These are phyloP conservation scores for Atherinomorus stipes DNA, from an alignment of 2,113 vertebrate species.

Conservation along the genomic window DNA sequence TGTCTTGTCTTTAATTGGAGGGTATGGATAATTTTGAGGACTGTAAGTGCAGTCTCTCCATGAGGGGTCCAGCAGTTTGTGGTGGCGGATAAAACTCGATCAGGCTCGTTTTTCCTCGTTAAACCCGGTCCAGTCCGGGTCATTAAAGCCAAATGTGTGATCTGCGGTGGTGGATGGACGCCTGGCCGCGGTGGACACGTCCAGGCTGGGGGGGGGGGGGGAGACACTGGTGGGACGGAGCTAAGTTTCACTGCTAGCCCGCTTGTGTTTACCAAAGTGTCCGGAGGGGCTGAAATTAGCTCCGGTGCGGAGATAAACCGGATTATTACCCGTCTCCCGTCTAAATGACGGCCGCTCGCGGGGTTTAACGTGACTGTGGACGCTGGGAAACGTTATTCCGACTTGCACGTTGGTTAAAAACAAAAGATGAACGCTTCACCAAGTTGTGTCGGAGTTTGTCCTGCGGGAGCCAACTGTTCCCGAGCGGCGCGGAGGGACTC, in stretches of 20 bases:
- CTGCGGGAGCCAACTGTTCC: slow-evolving; percentile 57
- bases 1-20: no score
- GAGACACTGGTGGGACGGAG: slow-evolving; percentile 16
- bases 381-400: background rate
- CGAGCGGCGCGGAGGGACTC: background rate
- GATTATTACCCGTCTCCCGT: background rate
- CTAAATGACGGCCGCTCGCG: rapidly evolving
- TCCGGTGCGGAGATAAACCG: background rate
- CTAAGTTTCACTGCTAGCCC: slow-evolving; percentile 56
- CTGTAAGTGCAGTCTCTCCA: no score
- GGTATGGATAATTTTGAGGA: no score
- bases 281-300: background rate
- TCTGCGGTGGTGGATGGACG: no score
- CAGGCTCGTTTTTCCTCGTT: no score
- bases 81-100: no score
- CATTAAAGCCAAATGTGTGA: no score
- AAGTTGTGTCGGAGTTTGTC: slow-evolving; percentile 72
- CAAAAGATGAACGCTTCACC: slow-evolving; percentile 59
- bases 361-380: no score
- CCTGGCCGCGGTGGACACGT: background rate
- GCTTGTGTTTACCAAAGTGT: slow-evolving; percentile 19
- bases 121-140: no score
- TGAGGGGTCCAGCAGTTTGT: no score
- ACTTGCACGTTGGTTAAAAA: slow-evolving; percentile 33
- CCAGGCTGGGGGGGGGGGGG: background rate